Evolutionary conservation across 2,797 vertebrate species (phyloP), one percentile per base, ranked within the genome.

Genomic region (Oreortyx pictus): DNA sequence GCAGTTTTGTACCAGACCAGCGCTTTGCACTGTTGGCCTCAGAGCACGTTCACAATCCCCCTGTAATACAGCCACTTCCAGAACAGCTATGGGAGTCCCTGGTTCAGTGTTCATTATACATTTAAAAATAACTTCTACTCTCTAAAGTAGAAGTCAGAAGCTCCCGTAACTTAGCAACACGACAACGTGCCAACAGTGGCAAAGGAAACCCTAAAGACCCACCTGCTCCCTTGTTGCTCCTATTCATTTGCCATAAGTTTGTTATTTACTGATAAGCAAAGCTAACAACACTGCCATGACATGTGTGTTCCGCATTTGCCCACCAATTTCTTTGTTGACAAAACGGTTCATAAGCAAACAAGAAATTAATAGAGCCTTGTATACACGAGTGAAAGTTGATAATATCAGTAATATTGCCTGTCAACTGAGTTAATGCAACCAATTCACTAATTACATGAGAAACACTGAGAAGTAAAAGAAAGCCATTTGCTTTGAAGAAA

Each of bases 121-220:
- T 95, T 94, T 95, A 91, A 96, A 96, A 95, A 94, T 94, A 96
- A 93, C 57, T 93, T 82, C 73, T 80, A 33, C 52, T 94, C 64
- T 87, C 67, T 77, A 68, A 92, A 96, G 90, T 49, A 86, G 75
- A 90, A 95, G 78, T 72, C 78, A 94, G 86, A 59, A 95, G 68
- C 46, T 61, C 57, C 72, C 86, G 95, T 97, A 97, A 93, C 95
- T 97, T 97, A 97, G 97, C 97, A 97, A 97, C 95, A 33, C 50
- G 44, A 94, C 37, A 60, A 81, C 95, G 94, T 41, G 82, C 78
- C 88, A 92, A 82, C 49, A 90, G 65, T 14, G 79, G 57, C 89
- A 83, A 92, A 96, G 91, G 88, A 65, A 81, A 39, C 74, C 83
- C 70, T 62, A 12, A 83, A 95, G 90, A 96, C 82, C 60, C 88